These are phyloP conservation scores for Chaetura pelagica DNA, from an alignment of 2,113 vertebrate species.

Conservation along the genomic window DNA sequence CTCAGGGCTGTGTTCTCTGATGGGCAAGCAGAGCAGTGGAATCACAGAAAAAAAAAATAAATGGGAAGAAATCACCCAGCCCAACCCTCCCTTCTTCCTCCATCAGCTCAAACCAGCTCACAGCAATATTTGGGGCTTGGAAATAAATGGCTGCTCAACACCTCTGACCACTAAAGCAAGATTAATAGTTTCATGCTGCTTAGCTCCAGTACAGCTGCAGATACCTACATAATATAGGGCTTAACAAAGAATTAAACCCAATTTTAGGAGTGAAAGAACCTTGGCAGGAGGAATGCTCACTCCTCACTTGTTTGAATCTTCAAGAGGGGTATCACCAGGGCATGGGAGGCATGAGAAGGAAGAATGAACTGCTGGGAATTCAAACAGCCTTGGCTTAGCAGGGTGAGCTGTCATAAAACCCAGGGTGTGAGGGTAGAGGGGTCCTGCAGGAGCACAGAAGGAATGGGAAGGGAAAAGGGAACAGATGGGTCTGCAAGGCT, in stretches of 20 bases:
- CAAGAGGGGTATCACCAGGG: background rate
- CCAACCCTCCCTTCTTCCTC: background rate
- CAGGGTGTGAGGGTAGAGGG: background rate
- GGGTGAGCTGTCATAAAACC: background rate
- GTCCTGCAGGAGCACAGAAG: rapidly evolving
- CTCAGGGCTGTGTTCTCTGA: background rate
- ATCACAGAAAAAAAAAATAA: background rate
- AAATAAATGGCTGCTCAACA: background rate
- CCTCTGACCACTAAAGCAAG: background rate
- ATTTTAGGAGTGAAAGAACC: background rate
- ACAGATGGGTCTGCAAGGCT: background rate
- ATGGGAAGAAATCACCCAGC: background rate
- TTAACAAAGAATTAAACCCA: background rate
- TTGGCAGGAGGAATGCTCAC: background rate
- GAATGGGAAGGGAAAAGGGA: background rate
- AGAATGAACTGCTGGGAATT: background rate
- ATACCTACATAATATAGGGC: background rate
- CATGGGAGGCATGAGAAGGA: background rate
- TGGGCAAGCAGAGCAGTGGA: background rate
- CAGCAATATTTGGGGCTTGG: background rate
- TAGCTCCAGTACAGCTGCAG: background rate
- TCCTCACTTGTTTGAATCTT: background rate
- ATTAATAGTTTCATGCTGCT: conserved; percentile 1
- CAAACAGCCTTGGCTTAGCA: background rate
- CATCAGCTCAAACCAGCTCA: background rate